Conservation (phyloP, 2,113 vertebrate species). For the Crotalus horridus region DNA sequence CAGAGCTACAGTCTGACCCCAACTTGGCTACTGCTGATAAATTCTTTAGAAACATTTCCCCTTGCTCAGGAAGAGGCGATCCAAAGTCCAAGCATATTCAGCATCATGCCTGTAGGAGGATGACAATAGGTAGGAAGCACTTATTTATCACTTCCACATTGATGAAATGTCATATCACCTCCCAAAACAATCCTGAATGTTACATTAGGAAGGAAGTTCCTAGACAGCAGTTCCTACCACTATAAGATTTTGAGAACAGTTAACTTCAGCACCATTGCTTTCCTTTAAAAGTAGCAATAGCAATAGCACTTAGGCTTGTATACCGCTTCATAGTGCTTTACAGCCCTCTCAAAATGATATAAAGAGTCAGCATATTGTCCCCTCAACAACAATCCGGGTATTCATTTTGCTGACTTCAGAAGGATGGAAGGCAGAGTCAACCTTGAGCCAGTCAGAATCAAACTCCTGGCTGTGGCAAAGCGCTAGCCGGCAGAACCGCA, state of each 20-base stretch:
- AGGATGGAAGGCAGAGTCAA: not conserved
- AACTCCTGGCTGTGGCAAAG: not conserved
- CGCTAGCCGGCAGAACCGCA: not conserved
- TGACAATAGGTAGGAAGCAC: slow-evolving; percentile 8
- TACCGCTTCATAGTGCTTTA: not conserved
- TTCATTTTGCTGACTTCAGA: not conserved
- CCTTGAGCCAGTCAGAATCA: not conserved
- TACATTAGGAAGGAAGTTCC: not conserved
- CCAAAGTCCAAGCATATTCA: not conserved
- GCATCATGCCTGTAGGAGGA: not conserved
- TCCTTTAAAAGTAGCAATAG: not conserved
- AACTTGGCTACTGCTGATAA: not conserved
- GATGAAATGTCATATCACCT: not conserved
- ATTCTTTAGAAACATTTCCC: not conserved
- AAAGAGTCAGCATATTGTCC: not conserved
- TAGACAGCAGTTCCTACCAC: not conserved
- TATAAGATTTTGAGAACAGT: not conserved
- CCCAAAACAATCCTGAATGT: not conserved
- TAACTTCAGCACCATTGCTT: not conserved
- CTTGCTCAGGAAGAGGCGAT: not conserved
- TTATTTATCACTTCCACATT: slow-evolving; percentile 30
- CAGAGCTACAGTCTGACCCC: not conserved
- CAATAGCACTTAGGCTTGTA: not conserved
- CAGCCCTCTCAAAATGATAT: not conserved
- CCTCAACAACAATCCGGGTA: not conserved